A percentile compares a stretch with the other conserved stretches of the same genome.
These are phyloP conservation scores for Tribolium madens DNA, from an alignment of 1,140 invertebrate species.

Conservation along the genomic window DNA sequence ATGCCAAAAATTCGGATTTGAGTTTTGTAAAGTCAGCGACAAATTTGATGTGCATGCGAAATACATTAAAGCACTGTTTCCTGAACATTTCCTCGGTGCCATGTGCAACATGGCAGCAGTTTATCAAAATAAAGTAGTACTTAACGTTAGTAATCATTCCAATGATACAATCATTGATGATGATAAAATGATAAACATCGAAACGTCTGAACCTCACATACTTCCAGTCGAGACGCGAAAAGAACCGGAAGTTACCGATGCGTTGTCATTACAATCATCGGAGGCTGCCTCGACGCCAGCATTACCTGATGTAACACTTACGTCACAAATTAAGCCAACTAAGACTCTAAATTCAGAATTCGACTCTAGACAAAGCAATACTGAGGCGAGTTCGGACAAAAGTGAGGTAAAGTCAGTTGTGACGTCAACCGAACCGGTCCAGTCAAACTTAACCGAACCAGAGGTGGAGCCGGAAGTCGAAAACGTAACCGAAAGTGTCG, in stretches of 20 bases:
- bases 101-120: slow-evolving; percentile 80
- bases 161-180: slow-evolving; percentile 51
- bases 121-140: slow-evolving; percentile 75
- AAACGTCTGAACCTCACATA: slow-evolving; percentile 23
- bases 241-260: slow-evolving; percentile 17
- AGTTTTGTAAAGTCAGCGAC: slow-evolving; percentile 66
- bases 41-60: slow-evolving; percentile 10
- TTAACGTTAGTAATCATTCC: slow-evolving; percentile 69
- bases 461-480: slow-evolving; percentile 49
- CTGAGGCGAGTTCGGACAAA: background rate
- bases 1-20: slow-evolving; percentile 72
- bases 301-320: slow-evolving; percentile 12
- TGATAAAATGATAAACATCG: slow-evolving; percentile 14
- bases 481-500: slow-evolving; percentile 53
- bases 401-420: background rate
- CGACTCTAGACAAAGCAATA: background rate
- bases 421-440: background rate
- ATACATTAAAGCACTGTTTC: slow-evolving; percentile 68
- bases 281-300: background rate
- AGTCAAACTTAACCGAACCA: background rate
- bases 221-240: background rate
- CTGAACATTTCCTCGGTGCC: slow-evolving; percentile 77
- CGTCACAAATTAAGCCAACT: slow-evolving; percentile 63
- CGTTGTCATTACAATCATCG: background rate
- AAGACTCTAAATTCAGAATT: slow-evolving; percentile 59